Base-by-base conservation (phyloP, 1,140 invertebrate genomes). In the Cydia fagiglandana region DNA sequence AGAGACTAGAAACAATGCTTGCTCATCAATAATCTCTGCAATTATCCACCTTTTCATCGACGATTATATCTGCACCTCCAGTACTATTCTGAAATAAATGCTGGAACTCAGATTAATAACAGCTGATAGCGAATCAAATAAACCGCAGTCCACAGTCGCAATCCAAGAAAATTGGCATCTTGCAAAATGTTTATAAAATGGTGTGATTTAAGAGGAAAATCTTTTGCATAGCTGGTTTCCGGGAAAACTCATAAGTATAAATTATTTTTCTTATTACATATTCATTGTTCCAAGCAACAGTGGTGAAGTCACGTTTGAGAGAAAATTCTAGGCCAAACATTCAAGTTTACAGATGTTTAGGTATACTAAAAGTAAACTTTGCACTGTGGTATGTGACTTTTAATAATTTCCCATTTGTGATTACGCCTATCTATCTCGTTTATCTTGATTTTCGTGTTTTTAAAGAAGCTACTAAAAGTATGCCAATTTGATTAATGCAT, bases 311-410 rank as follows among this genome's bases (percentile, higher is more conserved):
- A 61, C 56, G 56, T 61, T 24, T 4, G 56, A 17, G 20, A 7
- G 56, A 24, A 17, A 61, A 24, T 61, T 61, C 56, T 61, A 61
- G 56, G 56, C 24, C 56, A 61, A 61, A 24, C 56, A 20, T 61
- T 61, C 20, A 20, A 61, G 20, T n/a, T 24, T 13, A 15, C 45
- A 47, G 15, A 3, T 61, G 56, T n/a, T 61, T 10, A n/a, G n/a
- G n/a, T n/a, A 61, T 9, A 45, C 53, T 61, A 61, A 61, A 61
- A 20, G 2, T 61, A 61, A 56, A 56, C 53, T 56, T 56, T 56
- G 53, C 15, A 56, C 53, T 56, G 7, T 41, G 6, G 1, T 56
- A 56, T 56, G 53, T 17, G 53, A 4, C 5, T 56, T 17, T 17
- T 10, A 17, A n/a, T 6, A 56, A 15, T 47, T 47, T 15, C 15